Conservation (phyloP, 2,797 vertebrate genomes). For the Lateolabrax maculatus region DNA sequence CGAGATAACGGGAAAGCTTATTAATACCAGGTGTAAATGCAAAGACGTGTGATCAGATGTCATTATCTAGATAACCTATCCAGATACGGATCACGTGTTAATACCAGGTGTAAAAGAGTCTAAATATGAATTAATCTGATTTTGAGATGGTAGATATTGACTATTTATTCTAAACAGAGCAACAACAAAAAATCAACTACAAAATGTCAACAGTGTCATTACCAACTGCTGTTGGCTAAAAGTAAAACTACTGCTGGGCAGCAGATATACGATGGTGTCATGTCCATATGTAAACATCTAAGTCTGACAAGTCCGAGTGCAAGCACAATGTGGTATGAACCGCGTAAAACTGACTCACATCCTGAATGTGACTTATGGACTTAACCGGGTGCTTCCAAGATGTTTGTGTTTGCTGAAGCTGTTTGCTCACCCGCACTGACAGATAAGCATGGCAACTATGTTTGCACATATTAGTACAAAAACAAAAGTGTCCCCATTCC, state of each 20-base stretch:
- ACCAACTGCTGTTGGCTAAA: background rate
- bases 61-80: slow-evolving; percentile 29
- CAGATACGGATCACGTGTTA: background rate
- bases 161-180: background rate
- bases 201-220: background rate
- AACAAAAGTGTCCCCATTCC: slow-evolving; percentile 42
- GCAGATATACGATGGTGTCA: background rate
- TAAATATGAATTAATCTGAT: background rate
- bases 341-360: slow-evolving; percentile 52
- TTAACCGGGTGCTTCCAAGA: slow-evolving; percentile 56
- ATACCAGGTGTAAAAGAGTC: slow-evolving; percentile 1
- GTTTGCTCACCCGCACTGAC: slow-evolving; percentile 65
- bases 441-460: slow-evolving; percentile 71
- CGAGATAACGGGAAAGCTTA: slow-evolving; percentile 1
- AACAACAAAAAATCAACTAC: background rate
- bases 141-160: slow-evolving; percentile 1
- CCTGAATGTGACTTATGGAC: slow-evolving; percentile 63
- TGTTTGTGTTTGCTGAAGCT: slow-evolving; percentile 74
- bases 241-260: background rate
- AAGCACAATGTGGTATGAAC: slow-evolving; percentile 32
- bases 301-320: slow-evolving; percentile 35
- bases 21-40: slow-evolving; percentile 1
- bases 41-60: slow-evolving; percentile 10
- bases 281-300: slow-evolving; percentile 29
- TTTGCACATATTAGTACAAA: slow-evolving; percentile 72